Evolutionary conservation across 2,797 vertebrate species (phyloP).

Genomic region (Chromis chromis): DNA sequence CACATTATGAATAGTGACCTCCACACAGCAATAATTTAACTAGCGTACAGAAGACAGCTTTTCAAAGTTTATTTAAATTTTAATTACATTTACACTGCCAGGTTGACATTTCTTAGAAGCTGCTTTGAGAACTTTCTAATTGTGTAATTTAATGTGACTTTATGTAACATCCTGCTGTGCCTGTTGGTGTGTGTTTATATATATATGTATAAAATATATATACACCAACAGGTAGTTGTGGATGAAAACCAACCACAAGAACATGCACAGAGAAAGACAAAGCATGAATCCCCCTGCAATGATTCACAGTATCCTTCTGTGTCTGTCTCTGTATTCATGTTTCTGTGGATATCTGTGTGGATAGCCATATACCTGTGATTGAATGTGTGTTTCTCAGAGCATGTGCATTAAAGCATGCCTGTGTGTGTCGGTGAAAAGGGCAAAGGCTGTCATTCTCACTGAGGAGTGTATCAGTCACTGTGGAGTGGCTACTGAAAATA

Average conservation of each 20-base stretch:
- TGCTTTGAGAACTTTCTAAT: neutral
- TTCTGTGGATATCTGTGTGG: neutral
- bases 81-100: constrained; percentile 9
- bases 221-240: constrained; percentile 12
- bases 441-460: constrained; percentile 18
- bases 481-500: constrained; percentile 7
- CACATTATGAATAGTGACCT: constrained; percentile 29
- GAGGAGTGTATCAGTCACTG: constrained; percentile 31
- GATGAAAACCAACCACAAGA: constrained; percentile 21
- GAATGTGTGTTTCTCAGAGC: neutral
- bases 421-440: neutral
- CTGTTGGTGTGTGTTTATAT: too few relatives aligned
- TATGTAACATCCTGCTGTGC: neutral
- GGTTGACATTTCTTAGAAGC: neutral
- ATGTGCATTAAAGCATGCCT: neutral
- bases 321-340: neutral
- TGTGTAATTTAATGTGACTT: neutral
- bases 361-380: neutral
- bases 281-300: neutral
- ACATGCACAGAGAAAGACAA: neutral
- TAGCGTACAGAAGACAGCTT: neutral
- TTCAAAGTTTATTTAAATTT: constrained; percentile 8
- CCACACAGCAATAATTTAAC: neutral
- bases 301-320: neutral
- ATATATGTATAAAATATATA: too few relatives aligned